phyloP scores from a whole-genome alignment of 2,113 vertebrate genomes.

The Aldabrachelys gigantea region DNA sequence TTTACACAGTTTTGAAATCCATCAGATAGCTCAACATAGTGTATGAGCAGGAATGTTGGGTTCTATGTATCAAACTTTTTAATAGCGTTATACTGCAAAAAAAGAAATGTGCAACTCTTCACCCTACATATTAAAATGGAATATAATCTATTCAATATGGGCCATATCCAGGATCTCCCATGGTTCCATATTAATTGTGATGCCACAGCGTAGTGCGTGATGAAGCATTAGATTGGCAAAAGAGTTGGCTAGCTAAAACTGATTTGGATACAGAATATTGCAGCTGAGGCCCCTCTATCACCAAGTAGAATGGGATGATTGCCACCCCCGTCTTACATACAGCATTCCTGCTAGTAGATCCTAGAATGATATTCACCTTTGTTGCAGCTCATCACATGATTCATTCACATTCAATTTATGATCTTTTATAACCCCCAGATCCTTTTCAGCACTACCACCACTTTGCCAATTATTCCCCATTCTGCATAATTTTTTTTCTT shows the following conservation, averaged over 20 bases:
- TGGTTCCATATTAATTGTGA: rapidly evolving
- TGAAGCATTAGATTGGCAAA: background rate
- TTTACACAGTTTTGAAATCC: background rate
- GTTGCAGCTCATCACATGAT: no score
- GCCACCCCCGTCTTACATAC: no score
- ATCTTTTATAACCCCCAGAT: no score
- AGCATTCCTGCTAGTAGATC: no score
- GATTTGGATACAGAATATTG: background rate
- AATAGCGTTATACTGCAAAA: background rate
- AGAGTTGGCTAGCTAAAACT: background rate
- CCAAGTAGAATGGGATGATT: background rate
- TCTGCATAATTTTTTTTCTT: no score
- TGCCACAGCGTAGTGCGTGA: background rate
- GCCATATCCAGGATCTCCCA: background rate
- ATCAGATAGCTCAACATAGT: background rate
- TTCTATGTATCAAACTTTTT: background rate
- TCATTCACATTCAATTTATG: no score
- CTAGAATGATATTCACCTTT: no score
- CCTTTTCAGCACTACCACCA: no score
- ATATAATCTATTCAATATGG: background rate
- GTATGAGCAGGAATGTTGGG: background rate
- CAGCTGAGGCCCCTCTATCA: background rate
- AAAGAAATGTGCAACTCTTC: background rate
- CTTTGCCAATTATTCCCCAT: no score
- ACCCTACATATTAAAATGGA: background rate